These are phyloP conservation scores for Ibidorhyncha struthersii DNA, from an alignment of 2,113 vertebrate species.

Conservation along the genomic window DNA sequence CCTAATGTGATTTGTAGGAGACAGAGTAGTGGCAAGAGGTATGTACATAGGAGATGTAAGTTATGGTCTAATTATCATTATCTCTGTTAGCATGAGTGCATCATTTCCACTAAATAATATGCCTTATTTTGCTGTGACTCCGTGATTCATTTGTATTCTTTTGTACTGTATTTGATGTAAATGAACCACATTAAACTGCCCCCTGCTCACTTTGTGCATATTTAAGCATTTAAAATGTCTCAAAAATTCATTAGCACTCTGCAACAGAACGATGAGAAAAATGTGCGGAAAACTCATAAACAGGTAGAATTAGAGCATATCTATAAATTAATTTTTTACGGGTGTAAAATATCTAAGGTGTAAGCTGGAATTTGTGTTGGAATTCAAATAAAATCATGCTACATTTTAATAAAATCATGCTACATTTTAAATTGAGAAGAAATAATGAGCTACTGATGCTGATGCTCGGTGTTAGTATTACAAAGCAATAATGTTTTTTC, in stretches of 20 bases:
- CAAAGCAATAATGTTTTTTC: background rate
- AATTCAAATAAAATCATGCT: background rate
- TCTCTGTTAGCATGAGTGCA: background rate
- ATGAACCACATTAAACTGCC: slow-evolving; percentile 32
- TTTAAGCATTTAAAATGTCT: slow-evolving; percentile 38
- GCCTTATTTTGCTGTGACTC: background rate
- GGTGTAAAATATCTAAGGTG: background rate
- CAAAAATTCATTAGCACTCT: slow-evolving; percentile 16
- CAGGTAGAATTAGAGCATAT: background rate
- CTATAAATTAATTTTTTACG: background rate
- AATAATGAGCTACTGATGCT: background rate
- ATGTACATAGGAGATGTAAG: background rate
- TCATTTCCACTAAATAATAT: slow-evolving; percentile 14
- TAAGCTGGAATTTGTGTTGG: background rate
- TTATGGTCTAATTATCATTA: slow-evolving; percentile 22
- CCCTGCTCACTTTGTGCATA: slow-evolving; percentile 12
- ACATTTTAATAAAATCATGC: background rate
- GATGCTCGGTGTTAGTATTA: background rate
- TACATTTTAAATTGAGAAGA: background rate
- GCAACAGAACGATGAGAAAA: background rate
- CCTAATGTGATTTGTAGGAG: background rate
- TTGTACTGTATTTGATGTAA: slow-evolving; percentile 9
- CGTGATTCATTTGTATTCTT: slow-evolving; percentile 7
- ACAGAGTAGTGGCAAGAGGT: background rate
- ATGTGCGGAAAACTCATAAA: background rate